Base-by-base conservation (phyloP, 2,888 invertebrate species). In the Phrixothrix hirtus region DNA sequence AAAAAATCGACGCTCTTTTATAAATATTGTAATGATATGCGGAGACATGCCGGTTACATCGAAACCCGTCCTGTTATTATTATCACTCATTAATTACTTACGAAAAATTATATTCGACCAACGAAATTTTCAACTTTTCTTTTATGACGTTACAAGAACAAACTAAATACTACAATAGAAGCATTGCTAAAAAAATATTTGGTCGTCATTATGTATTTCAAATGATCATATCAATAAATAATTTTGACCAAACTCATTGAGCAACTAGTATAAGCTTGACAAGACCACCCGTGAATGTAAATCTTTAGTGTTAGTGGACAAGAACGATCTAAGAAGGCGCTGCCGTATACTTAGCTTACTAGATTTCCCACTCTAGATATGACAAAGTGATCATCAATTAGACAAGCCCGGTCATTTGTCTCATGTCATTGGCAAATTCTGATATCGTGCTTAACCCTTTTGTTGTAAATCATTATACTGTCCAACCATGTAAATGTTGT, bases 351-450 rank as follows among this genome's bases (percentile, higher is more conserved):
- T 31, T 35, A 30, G 36, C 41, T 58, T 61, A 64, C 62, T 55
- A 67, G 67, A 69, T 70, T 68, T 68, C 69, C 70, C 71, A 70
- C 70, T 70, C 68, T 65, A 71, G 71, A 71, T 72, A 71, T 69
- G 70, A 71, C 71, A 69, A 69, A 69, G 63, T 62, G 69, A 71
- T 71, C 71, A 72, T 72, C 70, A 72, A 71, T 72, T 72, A 71
- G 67, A 68, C 69, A 66, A 68, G 66, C 65, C 62, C 64, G 67
- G 66, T 72, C 71, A 72, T 72, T 72, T 71, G 70, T 72, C 69
- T 67, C 62, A 55, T 67, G 70, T 70, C 70, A 69, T 71, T 69
- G 70, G 70, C 69, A 65, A 70, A 70, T 69, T 67, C 64, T 64
- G 66, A 67, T 66, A 67, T 57, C 52, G 51, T 54, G 60, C 52